Evolutionary conservation across 2,113 vertebrate genomes (phyloP).

Genomic region (Cyanoramphus novaezelandiae): DNA sequence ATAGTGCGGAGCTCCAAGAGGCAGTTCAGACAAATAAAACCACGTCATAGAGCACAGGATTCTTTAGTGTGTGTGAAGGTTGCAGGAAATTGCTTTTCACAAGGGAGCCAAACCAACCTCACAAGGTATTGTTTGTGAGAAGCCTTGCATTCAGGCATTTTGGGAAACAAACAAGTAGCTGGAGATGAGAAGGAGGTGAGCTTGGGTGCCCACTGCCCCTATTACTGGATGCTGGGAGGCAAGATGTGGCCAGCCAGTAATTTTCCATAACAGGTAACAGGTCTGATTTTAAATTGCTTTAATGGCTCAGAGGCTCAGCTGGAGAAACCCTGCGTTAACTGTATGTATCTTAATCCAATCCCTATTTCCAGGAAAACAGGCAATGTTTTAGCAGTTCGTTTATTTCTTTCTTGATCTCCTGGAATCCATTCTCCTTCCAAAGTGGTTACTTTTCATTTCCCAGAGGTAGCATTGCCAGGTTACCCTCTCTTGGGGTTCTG

Average conservation of each 20-base stretch:
- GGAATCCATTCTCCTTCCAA: rapidly evolving
- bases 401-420: background rate
- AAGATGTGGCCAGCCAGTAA: background rate
- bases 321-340: background rate
- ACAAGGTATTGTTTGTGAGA: background rate
- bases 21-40: conserved; percentile 23
- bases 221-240: background rate
- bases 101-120: background rate
- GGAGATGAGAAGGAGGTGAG: background rate
- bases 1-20: conserved; percentile 43
- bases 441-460: rapidly evolving
- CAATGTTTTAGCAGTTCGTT: too few relatives aligned
- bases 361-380: background rate
- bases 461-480: background rate
- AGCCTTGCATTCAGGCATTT: background rate
- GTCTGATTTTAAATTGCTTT: background rate
- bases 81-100: conserved; percentile 47
- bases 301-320: background rate
- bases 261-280: background rate
- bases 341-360: too few relatives aligned
- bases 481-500: background rate
- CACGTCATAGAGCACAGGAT: background rate
- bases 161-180: background rate
- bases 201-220: background rate
- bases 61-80: background rate